Percentiles rank a stretch among this genome's conserved stretches.
Conservation (phyloP, 1,140 invertebrate species). For the Lutraria rhynchaena region DNA sequence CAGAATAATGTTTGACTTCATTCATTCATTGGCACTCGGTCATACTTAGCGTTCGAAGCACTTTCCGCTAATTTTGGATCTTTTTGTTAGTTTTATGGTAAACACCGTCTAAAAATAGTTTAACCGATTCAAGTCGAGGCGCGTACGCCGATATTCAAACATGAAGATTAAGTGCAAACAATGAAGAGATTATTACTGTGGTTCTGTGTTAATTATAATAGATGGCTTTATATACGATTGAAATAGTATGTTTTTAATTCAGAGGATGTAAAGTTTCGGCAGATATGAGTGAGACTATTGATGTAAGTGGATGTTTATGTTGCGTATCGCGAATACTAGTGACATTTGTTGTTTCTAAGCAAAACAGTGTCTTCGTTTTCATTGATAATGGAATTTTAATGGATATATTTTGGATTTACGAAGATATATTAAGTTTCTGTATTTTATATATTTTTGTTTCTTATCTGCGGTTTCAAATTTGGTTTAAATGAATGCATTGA, state of each 20-base stretch:
- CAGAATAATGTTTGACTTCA: no score
- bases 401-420: no score
- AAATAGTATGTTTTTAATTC: slow-evolving; percentile 35
- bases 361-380: background rate
- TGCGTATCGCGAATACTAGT: slow-evolving; percentile 41
- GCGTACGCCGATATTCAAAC: slow-evolving; percentile 64
- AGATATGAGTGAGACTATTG: slow-evolving; percentile 69
- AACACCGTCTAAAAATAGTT: slow-evolving; percentile 32
- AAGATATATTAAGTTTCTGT: no score
- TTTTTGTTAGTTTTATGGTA: slow-evolving; percentile 19
- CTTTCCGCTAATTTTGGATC: slow-evolving; percentile 16
- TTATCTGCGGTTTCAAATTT: no score
- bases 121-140: slow-evolving; percentile 71
- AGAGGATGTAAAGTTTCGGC: slow-evolving; percentile 56
- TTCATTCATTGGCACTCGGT: no score
- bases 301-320: slow-evolving; percentile 64
- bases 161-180: slow-evolving; percentile 51
- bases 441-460: no score
- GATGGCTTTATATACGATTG: slow-evolving; percentile 42
- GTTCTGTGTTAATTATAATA: slow-evolving; percentile 39
- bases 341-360: background rate
- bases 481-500: no score
- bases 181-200: slow-evolving; percentile 42
- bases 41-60: no score
- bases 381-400: background rate